These are phyloP conservation scores for Alitta virens DNA, from an alignment of 2,888 invertebrate genomes.

Conservation along the genomic window DNA sequence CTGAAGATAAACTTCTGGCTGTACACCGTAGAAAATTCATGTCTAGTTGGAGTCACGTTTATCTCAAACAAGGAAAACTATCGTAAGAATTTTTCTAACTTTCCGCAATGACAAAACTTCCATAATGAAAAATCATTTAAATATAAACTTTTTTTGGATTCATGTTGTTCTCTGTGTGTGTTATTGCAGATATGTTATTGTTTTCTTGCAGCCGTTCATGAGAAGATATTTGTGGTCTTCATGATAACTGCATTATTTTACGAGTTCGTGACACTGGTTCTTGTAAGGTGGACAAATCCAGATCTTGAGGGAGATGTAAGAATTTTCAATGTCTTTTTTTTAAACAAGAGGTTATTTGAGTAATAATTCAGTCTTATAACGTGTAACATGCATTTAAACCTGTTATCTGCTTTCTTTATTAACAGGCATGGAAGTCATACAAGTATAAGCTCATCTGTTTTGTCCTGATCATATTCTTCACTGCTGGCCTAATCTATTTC, in stretches of 20 bases:
- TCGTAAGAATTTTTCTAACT: conserved; percentile 67
- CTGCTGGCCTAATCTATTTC: conserved; percentile 80
- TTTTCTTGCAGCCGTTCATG: conserved; percentile 58
- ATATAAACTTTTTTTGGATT: too few relatives aligned
- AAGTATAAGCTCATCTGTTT: conserved; percentile 72
- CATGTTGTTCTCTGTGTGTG: too few relatives aligned
- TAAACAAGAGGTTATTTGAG: too few relatives aligned
- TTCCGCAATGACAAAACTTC: too few relatives aligned
- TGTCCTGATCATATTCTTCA: conserved; percentile 70
- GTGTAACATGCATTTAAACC: too few relatives aligned
- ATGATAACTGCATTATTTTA: conserved; percentile 81
- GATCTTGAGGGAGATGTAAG: conserved; percentile 4
- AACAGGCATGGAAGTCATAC: conserved; percentile 57
- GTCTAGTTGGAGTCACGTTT: conserved; percentile 87
- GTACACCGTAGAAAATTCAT: conserved; percentile 78
- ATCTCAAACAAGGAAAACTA: conserved; percentile 93
- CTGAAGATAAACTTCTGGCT: conserved; percentile 68
- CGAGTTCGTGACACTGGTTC: conserved; percentile 77
- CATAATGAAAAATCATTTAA: too few relatives aligned
- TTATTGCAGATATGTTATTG: neutral
- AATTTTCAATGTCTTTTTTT: too few relatives aligned
- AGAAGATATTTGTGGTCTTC: conserved; percentile 83
- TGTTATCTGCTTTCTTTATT: conserved; percentile 5
- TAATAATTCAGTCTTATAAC: too few relatives aligned
- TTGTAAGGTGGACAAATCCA: conserved; percentile 35